phyloP scores from a whole-genome alignment of 2,888 invertebrate species.

The Dyspetes luteomarginatus region DNA sequence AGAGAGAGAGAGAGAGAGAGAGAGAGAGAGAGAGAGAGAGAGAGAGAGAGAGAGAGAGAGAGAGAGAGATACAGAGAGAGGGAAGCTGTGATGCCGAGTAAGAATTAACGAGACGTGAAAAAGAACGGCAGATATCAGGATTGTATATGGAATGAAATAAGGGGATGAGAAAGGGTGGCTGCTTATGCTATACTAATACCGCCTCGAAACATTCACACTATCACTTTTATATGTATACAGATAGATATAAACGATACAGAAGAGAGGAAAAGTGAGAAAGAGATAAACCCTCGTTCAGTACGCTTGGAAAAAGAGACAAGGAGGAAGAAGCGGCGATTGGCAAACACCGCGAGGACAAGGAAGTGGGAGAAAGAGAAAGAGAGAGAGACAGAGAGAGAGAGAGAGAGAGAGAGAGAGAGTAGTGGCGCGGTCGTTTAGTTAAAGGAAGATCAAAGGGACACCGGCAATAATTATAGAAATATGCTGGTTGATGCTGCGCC shows the following conservation, averaged over 20 bases:
- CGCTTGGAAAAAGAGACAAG: conserved; percentile 13
- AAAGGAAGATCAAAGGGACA: conserved; percentile 79
- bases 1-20: not conserved
- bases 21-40: not conserved
- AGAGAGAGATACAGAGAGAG: conserved; percentile 52
- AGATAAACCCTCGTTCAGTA: not conserved
- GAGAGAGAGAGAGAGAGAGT: conserved; percentile 51
- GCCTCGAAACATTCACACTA: not conserved
- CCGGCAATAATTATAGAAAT: conserved; percentile 84
- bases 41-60: conserved; percentile 36
- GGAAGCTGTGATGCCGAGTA: conserved; percentile 29
- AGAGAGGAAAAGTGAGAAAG: conserved; percentile 44
- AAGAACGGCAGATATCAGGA: conserved; percentile 52
- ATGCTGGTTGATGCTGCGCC: conserved; percentile 78
- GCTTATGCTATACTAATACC: conserved; percentile 25
- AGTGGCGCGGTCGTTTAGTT: conserved; percentile 72
- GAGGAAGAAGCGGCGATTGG: conserved; percentile 20
- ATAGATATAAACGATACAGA: conserved; percentile 37
- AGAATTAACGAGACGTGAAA: conserved; percentile 62
- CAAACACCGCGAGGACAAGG: conserved; percentile 53
- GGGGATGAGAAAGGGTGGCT: conserved; percentile 1
- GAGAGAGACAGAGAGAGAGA: conserved; percentile 30
- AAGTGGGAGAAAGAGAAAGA: conserved; percentile 37
- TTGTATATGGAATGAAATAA: conserved; percentile 40
- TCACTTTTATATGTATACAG: not conserved